Base-by-base conservation (phyloP, 2,797 vertebrate genomes). In the Triplophysa bombifrons region DNA sequence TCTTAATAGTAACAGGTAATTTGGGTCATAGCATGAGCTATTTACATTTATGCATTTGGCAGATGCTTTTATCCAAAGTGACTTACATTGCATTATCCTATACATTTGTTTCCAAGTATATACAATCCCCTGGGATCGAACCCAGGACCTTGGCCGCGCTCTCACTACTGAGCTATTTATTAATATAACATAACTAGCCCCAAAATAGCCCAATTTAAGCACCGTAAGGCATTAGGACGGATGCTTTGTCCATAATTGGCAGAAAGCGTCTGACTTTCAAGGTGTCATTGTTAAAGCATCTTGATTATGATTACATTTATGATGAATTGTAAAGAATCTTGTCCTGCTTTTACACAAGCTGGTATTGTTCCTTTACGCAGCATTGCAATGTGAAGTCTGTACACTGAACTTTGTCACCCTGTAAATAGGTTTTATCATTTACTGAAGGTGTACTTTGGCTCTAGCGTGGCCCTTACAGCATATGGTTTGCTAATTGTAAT, bases 351-450 rank as follows among this genome's bases (percentile, higher is more conserved):
- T 46, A 81, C 65, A 71, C 30, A 69, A 69, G 22, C 17, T 14
- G 17, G 22, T 60, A 69, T 17, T 46, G 65, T 74, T 83, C 78
- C 30, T 61, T 73, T 60, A 73, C 70, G 56, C 56, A 84, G 74
- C 72, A 70, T 81, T 76, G 80, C 85, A 51, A 80, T 77, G 75
- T 75, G 56, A 82, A 69, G 51, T 72, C 56, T 65, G 74, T 67
- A 75, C 70, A 84, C 84, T 92, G 92, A 91, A 91, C 92, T 93
- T 93, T 93, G 91, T 87, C 88, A 92, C 88, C 53, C 73, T 84
- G 81, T 84, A 78, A 89, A 86, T 84, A 75, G 78, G 90, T 91
- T 93, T 92, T 90, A 92, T 94, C 89, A 91, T 90, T 92, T 86
- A 91, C 89, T 80, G 81, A 78, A 58, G 81, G 79, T 92, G 91